Evolutionary conservation across 2,797 vertebrate species (phyloP), one percentile per base, ranked within the genome.

Genomic region (Fundulus diaphanus): DNA sequence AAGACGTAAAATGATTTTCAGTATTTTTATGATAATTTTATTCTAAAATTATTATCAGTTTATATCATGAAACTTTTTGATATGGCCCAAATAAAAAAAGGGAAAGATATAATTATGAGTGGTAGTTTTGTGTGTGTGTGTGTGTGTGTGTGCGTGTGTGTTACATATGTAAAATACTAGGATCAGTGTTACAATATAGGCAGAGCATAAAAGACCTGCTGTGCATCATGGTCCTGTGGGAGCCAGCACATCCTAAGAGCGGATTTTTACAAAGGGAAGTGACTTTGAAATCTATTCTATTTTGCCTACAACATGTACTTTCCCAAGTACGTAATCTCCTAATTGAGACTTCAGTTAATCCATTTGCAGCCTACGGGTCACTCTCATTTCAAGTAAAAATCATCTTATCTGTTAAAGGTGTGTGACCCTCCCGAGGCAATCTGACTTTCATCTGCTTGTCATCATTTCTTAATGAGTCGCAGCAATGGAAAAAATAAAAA

Each of bases 131-230:
- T n/a, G n/a, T 68, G 40, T 42, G 56, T 68, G 70, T 78, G 76
- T 82, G 74, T 40, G 37, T 40, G 37, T 46, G 44, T 46, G 11
- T 46, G n/a, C n/a, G n/a, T n/a, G n/a, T n/a, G n/a, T n/a, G n/a
- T n/a, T n/a, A 68, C 31, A 48, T 24, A 42, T 82, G 59, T 86
- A 71, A 82, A 71, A 71, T 75, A 78, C 83, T 61, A 77, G 79
- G 82, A 91, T 90, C 78, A 79, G 71, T 63, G 49, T 59, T 63
- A 63, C 46, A 57, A 79, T 56, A 76, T 48, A 79, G 72, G 76
- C 70, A 8, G 75, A 82, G 42, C 27, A 2, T 13, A 68, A 66
- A 79, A 74, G 63, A 78, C 85, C 78, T 81, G 79, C 73, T 75
- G 80, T 35, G 24, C 70, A 67, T 68, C 42, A 61, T 76, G 71